These are phyloP conservation scores for Probosciger aterrimus DNA, from an alignment of 2,113 vertebrate species.

Conservation along the genomic window DNA sequence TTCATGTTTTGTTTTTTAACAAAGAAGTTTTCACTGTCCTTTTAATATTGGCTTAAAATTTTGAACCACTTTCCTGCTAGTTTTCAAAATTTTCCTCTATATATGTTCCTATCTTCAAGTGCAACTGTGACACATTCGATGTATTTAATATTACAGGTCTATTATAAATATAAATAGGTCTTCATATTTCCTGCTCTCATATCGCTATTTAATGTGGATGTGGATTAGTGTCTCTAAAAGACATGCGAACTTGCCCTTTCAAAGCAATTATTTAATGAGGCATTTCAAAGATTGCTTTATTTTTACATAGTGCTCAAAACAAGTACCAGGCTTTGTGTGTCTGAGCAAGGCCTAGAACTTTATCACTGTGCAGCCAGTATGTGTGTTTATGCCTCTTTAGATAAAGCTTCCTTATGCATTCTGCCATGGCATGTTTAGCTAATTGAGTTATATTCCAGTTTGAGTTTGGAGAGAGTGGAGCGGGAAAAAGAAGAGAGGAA, in stretches of 20 bases:
- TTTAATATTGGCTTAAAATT: background rate
- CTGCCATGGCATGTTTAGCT: background rate
- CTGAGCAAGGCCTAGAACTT: background rate
- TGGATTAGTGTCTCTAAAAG: background rate
- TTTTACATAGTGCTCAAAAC: background rate
- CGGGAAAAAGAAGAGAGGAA: background rate
- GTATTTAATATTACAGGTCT: background rate
- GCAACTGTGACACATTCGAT: background rate
- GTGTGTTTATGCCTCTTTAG: background rate
- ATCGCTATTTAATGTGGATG: background rate
- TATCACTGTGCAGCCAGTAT: background rate
- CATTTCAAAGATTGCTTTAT: background rate
- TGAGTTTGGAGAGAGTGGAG: background rate
- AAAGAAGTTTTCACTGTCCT: background rate
- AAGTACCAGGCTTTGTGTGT: background rate
- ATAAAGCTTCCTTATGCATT: background rate
- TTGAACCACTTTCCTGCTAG: background rate
- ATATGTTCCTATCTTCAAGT: background rate
- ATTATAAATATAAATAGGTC: background rate
- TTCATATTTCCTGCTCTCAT: background rate
- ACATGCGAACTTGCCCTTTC: background rate
- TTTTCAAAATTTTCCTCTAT: background rate
- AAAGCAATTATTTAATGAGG: background rate
- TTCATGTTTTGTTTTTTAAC: background rate
- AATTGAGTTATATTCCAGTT: background rate